Base-by-base conservation (phyloP, 2,888 invertebrate genomes). In the Paralinhomoeus sp. region DNA sequence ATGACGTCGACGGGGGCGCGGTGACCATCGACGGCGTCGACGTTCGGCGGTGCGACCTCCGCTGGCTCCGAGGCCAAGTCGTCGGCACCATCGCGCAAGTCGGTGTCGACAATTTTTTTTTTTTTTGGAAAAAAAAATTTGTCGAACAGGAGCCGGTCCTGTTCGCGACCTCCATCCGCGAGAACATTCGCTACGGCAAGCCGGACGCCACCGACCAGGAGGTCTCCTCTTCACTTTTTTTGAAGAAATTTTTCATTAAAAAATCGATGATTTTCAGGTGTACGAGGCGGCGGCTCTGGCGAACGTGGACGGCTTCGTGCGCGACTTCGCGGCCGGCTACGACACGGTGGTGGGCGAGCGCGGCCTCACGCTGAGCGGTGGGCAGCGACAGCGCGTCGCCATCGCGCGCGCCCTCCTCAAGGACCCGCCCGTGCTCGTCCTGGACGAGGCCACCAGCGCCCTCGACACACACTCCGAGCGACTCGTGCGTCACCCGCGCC, bases 261-360 rank as follows among this genome's bases (percentile, higher is more conserved):
- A 13, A 3, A 12, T 17, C 20, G 15, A 22, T 23, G 33, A n/a
- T n/a, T 31, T 52, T 24, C 18, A 55, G 56, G 51, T 83, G 0
- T 69, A 71, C 27, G 72, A 73, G 58, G 89, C 83, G 1, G 82
- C 91, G 0, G 72, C 72, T 58, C 67, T 78, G 43, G 87, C 91
- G 2, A 85, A 91, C 63, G 89, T 87, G 0, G 76, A 89, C 62
- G 76, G 76, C n/a, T 93, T 93, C 62, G 79, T 93, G 38, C 62
- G 57, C 0, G 66, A 66, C 31, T 82, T 93, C 62, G 84, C 87
- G n/a, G n/a, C n/a, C n/a, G n/a, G n/a, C n/a, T n/a, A n/a, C n/a
- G n/a, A n/a, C n/a, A n/a, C n/a, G n/a, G n/a, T n/a, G n/a, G n/a
- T n/a, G n/a, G n/a, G n/a, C n/a, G n/a, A n/a, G n/a, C n/a, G n/a